Evolutionary conservation across 2,797 vertebrate genomes (phyloP).

Genomic region (Diplodus puntazzo): DNA sequence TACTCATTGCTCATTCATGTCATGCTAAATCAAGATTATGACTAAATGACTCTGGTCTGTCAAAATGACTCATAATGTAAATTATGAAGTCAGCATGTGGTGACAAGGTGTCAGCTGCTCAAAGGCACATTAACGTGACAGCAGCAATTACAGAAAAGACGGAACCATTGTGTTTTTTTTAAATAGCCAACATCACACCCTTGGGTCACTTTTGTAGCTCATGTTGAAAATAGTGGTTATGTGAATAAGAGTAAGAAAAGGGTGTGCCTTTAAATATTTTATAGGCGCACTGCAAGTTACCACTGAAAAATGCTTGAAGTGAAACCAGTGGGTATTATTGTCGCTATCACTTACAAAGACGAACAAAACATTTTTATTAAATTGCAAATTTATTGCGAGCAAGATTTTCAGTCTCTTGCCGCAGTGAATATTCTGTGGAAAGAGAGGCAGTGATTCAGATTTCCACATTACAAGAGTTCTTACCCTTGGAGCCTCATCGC

Average conservation of each 20-base stretch:
- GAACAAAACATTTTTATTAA: slow-evolving; percentile 61
- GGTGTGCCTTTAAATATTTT: slow-evolving; percentile 50
- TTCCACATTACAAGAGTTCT: slow-evolving; percentile 66
- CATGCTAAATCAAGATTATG: slow-evolving; percentile 71
- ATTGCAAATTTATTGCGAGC: slow-evolving; percentile 50
- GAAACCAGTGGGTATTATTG: slow-evolving; percentile 34
- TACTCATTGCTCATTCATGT: slow-evolving; percentile 51
- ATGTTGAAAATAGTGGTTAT: slow-evolving; percentile 12
- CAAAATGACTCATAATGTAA: slow-evolving; percentile 75
- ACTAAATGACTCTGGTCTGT: slow-evolving; percentile 73
- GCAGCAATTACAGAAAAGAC: slow-evolving; percentile 61
- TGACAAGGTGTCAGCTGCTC: slow-evolving; percentile 76
- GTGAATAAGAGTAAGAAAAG: slow-evolving; percentile 9
- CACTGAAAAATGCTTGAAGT: slow-evolving; percentile 24
- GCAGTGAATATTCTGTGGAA: slow-evolving; percentile 41
- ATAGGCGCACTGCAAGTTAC: slow-evolving; percentile 22
- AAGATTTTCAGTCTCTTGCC: slow-evolving; percentile 22
- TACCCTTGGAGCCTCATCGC: slow-evolving; percentile 72
- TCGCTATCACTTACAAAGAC: slow-evolving; percentile 49
- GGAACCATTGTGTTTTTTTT: slow-evolving; percentile 39
- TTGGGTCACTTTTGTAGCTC: slow-evolving; percentile 30
- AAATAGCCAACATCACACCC: slow-evolving; percentile 35
- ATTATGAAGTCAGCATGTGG: slow-evolving; percentile 74
- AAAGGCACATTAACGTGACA: slow-evolving; percentile 66
- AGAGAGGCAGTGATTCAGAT: slow-evolving; percentile 50